Conservation (phyloP, 1,140 invertebrate genomes). For the Lepidurus arcticus region DNA sequence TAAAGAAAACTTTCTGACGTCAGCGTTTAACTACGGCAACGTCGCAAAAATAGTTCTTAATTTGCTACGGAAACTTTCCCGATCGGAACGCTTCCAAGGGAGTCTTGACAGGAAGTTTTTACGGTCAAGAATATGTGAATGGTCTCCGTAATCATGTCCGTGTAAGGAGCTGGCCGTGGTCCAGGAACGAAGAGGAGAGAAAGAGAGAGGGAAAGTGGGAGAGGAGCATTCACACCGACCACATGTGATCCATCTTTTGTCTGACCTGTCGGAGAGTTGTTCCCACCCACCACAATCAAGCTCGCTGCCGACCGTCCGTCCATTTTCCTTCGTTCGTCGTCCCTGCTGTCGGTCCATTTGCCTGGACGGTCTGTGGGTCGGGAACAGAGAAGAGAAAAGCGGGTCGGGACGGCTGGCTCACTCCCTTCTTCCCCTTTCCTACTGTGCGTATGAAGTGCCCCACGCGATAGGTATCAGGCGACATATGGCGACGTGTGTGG, state of each 20-base stretch:
- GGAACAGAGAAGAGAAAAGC: background rate
- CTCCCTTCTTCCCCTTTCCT: background rate
- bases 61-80: background rate
- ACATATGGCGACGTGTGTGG: conserved; percentile 20
- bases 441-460: conserved; percentile 6
- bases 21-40: background rate
- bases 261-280: conserved; percentile 12
- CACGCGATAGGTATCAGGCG: conserved; percentile 12
- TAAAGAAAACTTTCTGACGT: background rate
- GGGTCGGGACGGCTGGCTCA: background rate
- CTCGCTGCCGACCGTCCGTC: background rate
- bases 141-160: background rate
- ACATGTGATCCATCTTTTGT: conserved; percentile 13
- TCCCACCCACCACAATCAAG: conserved; percentile 6
- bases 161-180: conserved; percentile 10
- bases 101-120: background rate
- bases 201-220: background rate
- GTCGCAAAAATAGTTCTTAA: background rate
- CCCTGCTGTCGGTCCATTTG: background rate
- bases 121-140: background rate
- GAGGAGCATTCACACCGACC: background rate
- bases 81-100: background rate
- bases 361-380: background rate
- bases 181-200: background rate
- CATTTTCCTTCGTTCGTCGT: background rate